Conservation (phyloP, 2,888 invertebrate genomes). For the Gortyna flavago region DNA sequence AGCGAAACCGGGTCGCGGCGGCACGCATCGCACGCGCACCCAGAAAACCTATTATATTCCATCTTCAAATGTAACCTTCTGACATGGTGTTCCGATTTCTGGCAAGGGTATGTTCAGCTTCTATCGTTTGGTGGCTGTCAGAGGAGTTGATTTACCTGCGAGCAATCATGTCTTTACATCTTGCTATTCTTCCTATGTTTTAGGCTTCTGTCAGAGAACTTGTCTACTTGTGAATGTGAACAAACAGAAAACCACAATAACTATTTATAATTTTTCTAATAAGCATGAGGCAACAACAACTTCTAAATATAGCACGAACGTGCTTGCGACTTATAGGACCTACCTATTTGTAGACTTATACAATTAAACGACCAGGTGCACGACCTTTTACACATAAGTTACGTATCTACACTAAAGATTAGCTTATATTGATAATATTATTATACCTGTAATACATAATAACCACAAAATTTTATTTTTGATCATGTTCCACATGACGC, state of each 20-base stretch:
- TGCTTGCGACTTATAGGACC: not conserved
- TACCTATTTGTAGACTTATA: not conserved
- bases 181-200: not conserved
- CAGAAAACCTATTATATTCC: conserved; percentile 57
- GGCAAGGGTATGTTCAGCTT: not conserved
- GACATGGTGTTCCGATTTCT: not conserved
- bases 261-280: not conserved
- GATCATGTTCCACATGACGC: not conserved
- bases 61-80: conserved; percentile 3
- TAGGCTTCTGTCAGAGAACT: not conserved
- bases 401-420: not conserved
- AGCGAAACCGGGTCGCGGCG: conserved; percentile 81
- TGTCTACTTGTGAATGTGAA: not conserved
- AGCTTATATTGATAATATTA: not conserved
- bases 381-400: conserved; percentile 4
- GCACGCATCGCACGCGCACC: conserved; percentile 36
- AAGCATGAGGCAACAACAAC: not conserved
- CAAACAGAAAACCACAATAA: not conserved
- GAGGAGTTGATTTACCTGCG: not conserved
- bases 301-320: not conserved
- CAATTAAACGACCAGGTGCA: not conserved
- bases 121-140: not conserved
- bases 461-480: conserved; percentile 6
- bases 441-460: not conserved
- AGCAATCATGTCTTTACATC: not conserved